Base-by-base conservation (phyloP, 2,797 vertebrate species). In the Eulemur albifrons region DNA sequence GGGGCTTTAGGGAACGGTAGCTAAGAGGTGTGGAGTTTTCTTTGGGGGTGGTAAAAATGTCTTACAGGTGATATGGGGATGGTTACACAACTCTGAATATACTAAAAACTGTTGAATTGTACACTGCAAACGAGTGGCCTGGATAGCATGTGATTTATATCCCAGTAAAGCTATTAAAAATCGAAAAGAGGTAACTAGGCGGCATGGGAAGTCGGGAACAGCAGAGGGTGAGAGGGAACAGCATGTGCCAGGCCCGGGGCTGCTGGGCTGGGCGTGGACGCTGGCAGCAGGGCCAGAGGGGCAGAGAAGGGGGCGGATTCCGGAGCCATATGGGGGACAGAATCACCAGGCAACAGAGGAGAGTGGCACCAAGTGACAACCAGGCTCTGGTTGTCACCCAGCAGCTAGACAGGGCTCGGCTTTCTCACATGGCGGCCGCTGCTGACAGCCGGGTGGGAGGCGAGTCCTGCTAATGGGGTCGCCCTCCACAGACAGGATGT, bases 21-120 rank as follows among this genome's bases (percentile, higher is more conserved):
- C 63, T 1, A 0, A 20, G 4, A 61, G 52, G 23, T 1, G 0
- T 3, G 32, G 59, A 8, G 12, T 77, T 52, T 80, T n/a, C 57
- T 25, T 25, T 27, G 45, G 27, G 45, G 48, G 0, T 3, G 35
- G 18, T 7, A 17, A 40, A 63, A 38, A 10, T 11, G 6, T 87
- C 70, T 43, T 54, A 1, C 48, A 38, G 35, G 18, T 2, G 23
- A 14, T 4, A 0, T 12, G 43, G 3, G 17, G 59, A 10, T 0
- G 7, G 15, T 17, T 7, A 2, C 30, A 13, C 13, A 1, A 4
- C 27, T 67, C 52, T 12, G 38, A 32, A 30, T 13, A 13, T 6
- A 1, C 30, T 20, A 4, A 27, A 32, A 69, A 4, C 32, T 30
- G 0, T 0, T 0, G 43, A 15, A 15, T 1, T 5, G n/a, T 14